Conservation (phyloP, 2,113 vertebrate genomes). For the Athene noctua region DNA sequence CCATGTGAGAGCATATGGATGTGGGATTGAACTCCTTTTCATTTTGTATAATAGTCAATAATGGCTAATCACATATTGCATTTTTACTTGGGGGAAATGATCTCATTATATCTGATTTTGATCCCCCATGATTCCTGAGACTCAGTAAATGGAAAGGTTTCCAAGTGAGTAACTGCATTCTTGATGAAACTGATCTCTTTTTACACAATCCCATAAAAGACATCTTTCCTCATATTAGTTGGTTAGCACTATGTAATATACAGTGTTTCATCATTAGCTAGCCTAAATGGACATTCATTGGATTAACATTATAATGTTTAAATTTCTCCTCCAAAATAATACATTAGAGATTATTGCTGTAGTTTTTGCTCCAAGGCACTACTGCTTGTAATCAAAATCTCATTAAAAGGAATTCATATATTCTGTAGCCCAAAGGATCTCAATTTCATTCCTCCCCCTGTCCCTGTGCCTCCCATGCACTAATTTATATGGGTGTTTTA, state of each 20-base stretch:
- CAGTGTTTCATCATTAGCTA: slow-evolving; percentile 30
- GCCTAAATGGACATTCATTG: slow-evolving; percentile 50
- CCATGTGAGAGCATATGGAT: not conserved
- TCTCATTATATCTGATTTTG: slow-evolving; percentile 42
- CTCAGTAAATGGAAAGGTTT: slow-evolving; percentile 28
- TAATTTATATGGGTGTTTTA: slow-evolving; percentile 20
- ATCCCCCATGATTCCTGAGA: not conserved
- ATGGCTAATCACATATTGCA: slow-evolving; percentile 44
- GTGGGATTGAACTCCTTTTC: slow-evolving; percentile 7
- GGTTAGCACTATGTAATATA: slow-evolving; percentile 26
- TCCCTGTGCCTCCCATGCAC: not conserved
- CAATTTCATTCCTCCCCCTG: not conserved
- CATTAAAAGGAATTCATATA: slow-evolving; percentile 62
- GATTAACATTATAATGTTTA: slow-evolving; percentile 41
- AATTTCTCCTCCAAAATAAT: slow-evolving; percentile 39
- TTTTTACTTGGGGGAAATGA: slow-evolving; percentile 37
- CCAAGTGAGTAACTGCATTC: slow-evolving; percentile 35
- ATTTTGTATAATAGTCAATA: slow-evolving; percentile 31
- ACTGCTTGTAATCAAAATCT: slow-evolving; percentile 60
- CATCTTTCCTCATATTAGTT: not conserved
- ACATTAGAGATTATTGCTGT: slow-evolving; percentile 22
- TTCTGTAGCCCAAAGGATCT: slow-evolving; percentile 41
- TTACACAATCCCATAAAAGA: slow-evolving; percentile 48
- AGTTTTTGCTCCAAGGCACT: slow-evolving; percentile 35
- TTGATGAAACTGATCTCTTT: slow-evolving; percentile 50